Evolutionary conservation across 2,888 invertebrate genomes (phyloP).

Genomic region (Xylophagus ater): DNA sequence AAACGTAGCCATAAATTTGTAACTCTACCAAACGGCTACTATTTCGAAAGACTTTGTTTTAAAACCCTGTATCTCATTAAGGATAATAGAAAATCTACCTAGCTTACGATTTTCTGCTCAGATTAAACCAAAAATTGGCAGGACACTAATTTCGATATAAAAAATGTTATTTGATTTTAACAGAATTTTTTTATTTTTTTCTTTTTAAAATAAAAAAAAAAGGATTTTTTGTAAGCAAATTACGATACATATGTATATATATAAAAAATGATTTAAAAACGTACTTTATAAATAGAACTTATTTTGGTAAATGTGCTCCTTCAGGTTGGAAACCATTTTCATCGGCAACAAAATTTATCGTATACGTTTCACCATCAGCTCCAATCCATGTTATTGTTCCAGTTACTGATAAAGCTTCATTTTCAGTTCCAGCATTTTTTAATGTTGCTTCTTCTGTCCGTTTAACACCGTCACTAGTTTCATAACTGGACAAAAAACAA

Average conservation of each 20-base stretch:
- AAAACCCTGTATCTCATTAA: no score
- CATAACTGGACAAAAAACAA: conserved; percentile 40
- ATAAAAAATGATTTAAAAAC: not conserved
- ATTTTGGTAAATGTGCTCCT: conserved; percentile 33
- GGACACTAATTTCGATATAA: no score
- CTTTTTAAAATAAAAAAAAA: no score
- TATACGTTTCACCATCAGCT: conserved; percentile 49
- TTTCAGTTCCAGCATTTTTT: conserved; percentile 49
- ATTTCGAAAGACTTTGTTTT: no score
- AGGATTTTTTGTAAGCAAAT: no score
- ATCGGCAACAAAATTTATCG: conserved; percentile 36
- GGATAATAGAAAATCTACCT: no score
- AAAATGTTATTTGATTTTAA: no score
- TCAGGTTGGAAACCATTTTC: conserved; percentile 38
- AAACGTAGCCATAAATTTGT: no score
- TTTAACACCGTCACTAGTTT: conserved; percentile 52
- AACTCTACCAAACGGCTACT: no score
- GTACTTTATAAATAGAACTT: not conserved
- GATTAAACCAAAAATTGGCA: no score
- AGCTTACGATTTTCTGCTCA: no score
- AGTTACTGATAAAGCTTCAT: conserved; percentile 48
- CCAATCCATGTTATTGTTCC: conserved; percentile 50
- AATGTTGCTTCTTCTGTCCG: conserved; percentile 49
- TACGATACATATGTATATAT: not conserved
- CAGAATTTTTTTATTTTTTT: no score